Base-by-base conservation (phyloP, 2,797 vertebrate species). In the Lindbergichthys nudifrons region DNA sequence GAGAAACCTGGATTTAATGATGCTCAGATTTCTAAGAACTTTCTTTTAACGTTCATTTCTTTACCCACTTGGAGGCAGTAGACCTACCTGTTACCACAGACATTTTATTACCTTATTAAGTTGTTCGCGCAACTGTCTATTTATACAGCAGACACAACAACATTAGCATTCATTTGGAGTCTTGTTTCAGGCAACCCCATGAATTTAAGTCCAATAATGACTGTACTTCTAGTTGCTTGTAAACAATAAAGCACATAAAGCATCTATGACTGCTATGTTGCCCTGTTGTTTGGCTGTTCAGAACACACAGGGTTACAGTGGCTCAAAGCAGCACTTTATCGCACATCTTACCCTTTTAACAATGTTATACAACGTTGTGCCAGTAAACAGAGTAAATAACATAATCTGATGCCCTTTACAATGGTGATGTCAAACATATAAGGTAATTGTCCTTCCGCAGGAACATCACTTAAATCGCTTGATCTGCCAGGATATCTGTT, bases 361-460 rank as follows among this genome's bases (percentile, higher is more conserved):
- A 63, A 70, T 36, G 15, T 51, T 48, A 70, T 30, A 71, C 50
- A 59, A 51, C 8, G 16, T 61, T 46, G 45, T 30, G n/a, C 10
- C 64, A 58, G 42, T 60, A 78, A 70, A 81, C 74, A 79, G 62
- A 73, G 32, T 10, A 46, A 68, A 50, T 46, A 57, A 74, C 70
- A 73, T 14, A 63, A 70, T 23, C 48, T 48, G 54, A 48, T 53
- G 45, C 18, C 0, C 47, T 76, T 77, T 46, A 77, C 76, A 75
- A 75, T 45, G 16, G 16, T 48, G 69, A 80, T 47, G 42, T 70
- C 76, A 79, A 79, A 83, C 67, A 79, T 10, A 86, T 84, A 69
- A 82, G 46, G 64, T 79, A 7, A 80, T 59, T 82, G 43, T 58
- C 43, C 51, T 66, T 71, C 41, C 41, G 65, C 39, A 60, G 19